Evolutionary conservation across 2,797 vertebrate species (phyloP), one percentile per base, ranked within the genome.

Genomic region (Schizopygopsis pylzovi): DNA sequence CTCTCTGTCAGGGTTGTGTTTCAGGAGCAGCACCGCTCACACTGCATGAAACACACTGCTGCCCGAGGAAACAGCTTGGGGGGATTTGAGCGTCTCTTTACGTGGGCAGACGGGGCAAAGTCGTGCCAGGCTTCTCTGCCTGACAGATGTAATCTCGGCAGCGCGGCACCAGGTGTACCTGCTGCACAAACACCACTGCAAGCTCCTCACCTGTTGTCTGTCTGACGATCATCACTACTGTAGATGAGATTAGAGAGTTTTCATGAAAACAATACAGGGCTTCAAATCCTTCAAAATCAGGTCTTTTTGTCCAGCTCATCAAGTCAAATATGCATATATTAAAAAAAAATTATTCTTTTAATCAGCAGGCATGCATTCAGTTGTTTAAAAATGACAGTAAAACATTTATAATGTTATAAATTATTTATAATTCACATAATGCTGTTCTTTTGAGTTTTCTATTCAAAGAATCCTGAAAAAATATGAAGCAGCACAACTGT

Each of bases 61-160:
- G 75, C 41, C 49, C 6, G 63, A 28, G 71, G 81, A 84, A 86
- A 71, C 87, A 73, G 88, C 82, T 88, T 83, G 80, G 59, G 33
- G 75, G 82, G 87, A 85, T 81, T 79, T 59, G 16, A 76, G 88
- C 68, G 45, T 47, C 20, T 78, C 63, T 81, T 68, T 54, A 11
- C 70, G 63, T 81, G 65, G 85, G 68, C 33, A 37, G 25, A 49
- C 1, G 65, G 79, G n/a, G 41, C 15, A n/a, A 37, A 22, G 73
- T 33, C 37, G 71, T 71, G 85, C 85, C 88, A 85, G 49, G 63
- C 45, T 83, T 87, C 37, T 84, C 16, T 73, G 45, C 25, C 82
- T 89, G 85, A 87, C 85, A 89, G 88, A 87, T 87, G 88, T 87
- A 85, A 89, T 87, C 78, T 87, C 77, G 3, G 28, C 59, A 70